Percentiles rank a stretch among this genome's conserved stretches.
These are phyloP conservation scores for Lophius americanus DNA, from an alignment of 2,797 vertebrate genomes.

Conservation along the genomic window DNA sequence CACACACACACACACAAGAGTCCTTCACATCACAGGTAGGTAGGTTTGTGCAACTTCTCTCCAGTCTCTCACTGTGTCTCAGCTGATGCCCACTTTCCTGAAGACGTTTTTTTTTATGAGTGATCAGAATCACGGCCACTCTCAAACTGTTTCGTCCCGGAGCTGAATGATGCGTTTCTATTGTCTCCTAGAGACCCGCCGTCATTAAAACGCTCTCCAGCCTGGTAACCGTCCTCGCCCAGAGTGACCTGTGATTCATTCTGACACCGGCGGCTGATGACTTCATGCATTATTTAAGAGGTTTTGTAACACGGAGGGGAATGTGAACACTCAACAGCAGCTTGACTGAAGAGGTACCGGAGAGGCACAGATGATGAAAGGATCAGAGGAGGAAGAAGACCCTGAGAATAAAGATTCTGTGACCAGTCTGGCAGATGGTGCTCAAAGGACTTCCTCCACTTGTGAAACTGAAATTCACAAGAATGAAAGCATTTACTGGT, in stretches of 20 bases:
- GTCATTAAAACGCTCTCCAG: slow-evolving; percentile 20
- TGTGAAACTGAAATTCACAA: slow-evolving; percentile 69
- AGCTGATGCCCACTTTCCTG: slow-evolving; percentile 48
- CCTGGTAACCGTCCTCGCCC: slow-evolving; percentile 1
- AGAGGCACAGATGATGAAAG: too few relatives aligned
- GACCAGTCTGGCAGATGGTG: slow-evolving; percentile 44
- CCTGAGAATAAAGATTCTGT: slow-evolving; percentile 13
- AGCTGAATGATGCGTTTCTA: slow-evolving; percentile 12
- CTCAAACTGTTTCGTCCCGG: slow-evolving; percentile 7
- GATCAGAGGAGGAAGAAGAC: background rate
- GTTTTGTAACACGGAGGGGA: slow-evolving; percentile 6
- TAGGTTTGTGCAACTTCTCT: background rate
- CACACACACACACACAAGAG: too few relatives aligned
- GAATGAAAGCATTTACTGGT: background rate
- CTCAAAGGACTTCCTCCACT: slow-evolving; percentile 67
- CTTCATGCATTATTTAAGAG: slow-evolving; percentile 28
- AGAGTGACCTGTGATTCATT: slow-evolving; percentile 30
- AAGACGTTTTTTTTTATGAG: slow-evolving; percentile 27
- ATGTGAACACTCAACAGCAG: background rate
- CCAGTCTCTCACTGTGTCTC: slow-evolving; percentile 55
- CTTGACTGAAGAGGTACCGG: background rate
- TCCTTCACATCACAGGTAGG: too few relatives aligned
- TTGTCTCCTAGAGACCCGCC: background rate
- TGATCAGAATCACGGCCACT: slow-evolving; percentile 14
- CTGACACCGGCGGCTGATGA: slow-evolving; percentile 7